A percentile compares a stretch with the other conserved stretches of the same genome.
These are phyloP conservation scores for Nomada goodeniana DNA, from an alignment of 2,888 invertebrate species.

Conservation along the genomic window DNA sequence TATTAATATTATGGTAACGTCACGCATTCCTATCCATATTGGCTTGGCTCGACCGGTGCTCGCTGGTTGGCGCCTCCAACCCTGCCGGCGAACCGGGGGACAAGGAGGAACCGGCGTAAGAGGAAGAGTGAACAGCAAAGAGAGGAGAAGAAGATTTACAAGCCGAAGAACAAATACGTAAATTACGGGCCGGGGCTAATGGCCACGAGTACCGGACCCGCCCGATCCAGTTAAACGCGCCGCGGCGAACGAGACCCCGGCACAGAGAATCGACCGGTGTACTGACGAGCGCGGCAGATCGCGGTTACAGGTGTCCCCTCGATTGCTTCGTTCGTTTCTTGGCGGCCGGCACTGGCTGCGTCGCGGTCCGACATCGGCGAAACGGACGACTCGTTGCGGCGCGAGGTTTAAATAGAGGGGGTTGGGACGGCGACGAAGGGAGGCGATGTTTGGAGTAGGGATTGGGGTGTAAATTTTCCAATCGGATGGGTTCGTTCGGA, in stretches of 20 bases:
- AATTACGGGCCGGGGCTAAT: slow-evolving; percentile 82
- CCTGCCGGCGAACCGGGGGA: slow-evolving; percentile 39
- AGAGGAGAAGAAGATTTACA: slow-evolving; percentile 79
- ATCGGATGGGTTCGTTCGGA: background rate
- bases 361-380: background rate
- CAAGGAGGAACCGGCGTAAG: slow-evolving; percentile 33
- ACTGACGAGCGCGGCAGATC: background rate
- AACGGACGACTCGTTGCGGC: background rate
- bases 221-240: slow-evolving; percentile 64
- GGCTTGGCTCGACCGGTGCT: slow-evolving; percentile 74
- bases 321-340: background rate
- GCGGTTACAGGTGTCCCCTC: slow-evolving; percentile 30
- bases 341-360: background rate
- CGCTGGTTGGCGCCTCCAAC: slow-evolving; percentile 76
- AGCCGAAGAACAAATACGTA: slow-evolving; percentile 84
- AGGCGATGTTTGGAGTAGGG: background rate
- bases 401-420: background rate
- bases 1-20: slow-evolving; percentile 84
- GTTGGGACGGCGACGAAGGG: background rate
- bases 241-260: slow-evolving; percentile 12
- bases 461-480: background rate
- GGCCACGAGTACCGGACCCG: slow-evolving; percentile 69
- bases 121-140: slow-evolving; percentile 18
- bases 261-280: background rate
- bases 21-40: slow-evolving; percentile 85